These are phyloP conservation scores for Scrobipalpa atriplicella DNA, from an alignment of 2,888 invertebrate species.

Conservation along the genomic window DNA sequence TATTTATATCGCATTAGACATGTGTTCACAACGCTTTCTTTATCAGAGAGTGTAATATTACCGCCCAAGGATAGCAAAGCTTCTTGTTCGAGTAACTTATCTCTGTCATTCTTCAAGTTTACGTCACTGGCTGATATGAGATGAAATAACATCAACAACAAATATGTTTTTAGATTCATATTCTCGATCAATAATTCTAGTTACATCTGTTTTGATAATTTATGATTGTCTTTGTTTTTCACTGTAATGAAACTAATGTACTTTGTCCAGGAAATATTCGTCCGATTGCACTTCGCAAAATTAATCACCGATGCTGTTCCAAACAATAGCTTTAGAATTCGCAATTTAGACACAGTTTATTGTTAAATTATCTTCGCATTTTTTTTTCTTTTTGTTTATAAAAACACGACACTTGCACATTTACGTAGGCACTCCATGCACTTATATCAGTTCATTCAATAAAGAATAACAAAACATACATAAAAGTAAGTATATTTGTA, in stretches of 20 bases:
- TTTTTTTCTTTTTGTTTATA: too few species aligned
- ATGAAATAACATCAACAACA: conserved; percentile 5
- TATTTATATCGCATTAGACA: conserved; percentile 83
- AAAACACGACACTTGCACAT: too few species aligned
- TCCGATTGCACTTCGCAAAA: background rate
- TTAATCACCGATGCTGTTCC: background rate
- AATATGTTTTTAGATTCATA: background rate
- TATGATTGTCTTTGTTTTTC: background rate
- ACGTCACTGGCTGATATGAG: background rate
- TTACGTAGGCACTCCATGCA: too few species aligned
- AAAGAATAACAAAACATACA: too few species aligned
- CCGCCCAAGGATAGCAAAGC: conserved; percentile 76
- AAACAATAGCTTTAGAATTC: too few species aligned
- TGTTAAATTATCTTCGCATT: too few species aligned
- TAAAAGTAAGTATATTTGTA: too few species aligned
- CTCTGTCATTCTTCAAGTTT: conserved; percentile 4
- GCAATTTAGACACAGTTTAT: too few species aligned
- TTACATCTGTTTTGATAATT: background rate
- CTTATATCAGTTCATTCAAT: too few species aligned
- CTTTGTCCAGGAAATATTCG: background rate
- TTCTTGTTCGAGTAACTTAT: conserved; percentile 57
- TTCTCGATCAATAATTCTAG: background rate
- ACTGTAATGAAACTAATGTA: background rate
- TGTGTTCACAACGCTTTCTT: conserved; percentile 80
- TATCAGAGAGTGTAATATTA: conserved; percentile 65